These are phyloP conservation scores for Siderastrea radians DNA, from an alignment of 92 coral and sea anemone genomes.

Conservation along the genomic window DNA sequence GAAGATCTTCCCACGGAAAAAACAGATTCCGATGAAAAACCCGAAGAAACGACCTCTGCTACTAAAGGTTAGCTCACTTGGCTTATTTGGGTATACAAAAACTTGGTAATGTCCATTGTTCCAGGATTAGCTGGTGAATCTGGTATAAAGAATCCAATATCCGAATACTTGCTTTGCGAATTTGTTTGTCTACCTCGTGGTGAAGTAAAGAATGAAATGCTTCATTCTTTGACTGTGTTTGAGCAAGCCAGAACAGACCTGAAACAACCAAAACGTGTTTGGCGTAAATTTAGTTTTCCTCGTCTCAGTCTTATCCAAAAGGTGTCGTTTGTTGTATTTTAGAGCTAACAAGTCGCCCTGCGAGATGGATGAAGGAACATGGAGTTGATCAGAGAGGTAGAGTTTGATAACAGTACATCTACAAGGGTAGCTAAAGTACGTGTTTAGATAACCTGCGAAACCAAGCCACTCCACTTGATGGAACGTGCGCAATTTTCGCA, in stretches of 20 bases:
- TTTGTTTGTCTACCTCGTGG: not conserved
- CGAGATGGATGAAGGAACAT: conserved; percentile 92
- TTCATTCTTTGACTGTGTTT: not conserved
- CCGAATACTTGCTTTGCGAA: not conserved
- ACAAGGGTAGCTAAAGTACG: not conserved
- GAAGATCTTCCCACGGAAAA: conserved; percentile 32
- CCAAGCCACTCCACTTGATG: conserved; percentile 12
- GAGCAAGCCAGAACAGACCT: not conserved
- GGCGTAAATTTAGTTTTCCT: not conserved
- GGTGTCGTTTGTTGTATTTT: conserved; percentile 20
- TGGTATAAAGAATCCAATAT: not conserved
- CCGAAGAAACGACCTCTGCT: conserved; percentile 10
- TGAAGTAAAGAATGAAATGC: not conserved
- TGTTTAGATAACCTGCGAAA: not conserved
- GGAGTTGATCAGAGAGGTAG: conserved; percentile 91
- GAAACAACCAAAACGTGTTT: not conserved
- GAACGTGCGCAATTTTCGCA: not conserved
- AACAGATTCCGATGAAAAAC: conserved; percentile 41
- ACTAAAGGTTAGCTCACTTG: conserved; percentile 24
- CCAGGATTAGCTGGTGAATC: not conserved
- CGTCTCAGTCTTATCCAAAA: not conserved
- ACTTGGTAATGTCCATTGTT: not conserved
- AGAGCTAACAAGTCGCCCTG: conserved; percentile 96
- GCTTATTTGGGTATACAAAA: not conserved
- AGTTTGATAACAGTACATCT: not conserved